Conservation (phyloP, 2,888 invertebrate genomes). For the Drosophila planitibia region DNA sequence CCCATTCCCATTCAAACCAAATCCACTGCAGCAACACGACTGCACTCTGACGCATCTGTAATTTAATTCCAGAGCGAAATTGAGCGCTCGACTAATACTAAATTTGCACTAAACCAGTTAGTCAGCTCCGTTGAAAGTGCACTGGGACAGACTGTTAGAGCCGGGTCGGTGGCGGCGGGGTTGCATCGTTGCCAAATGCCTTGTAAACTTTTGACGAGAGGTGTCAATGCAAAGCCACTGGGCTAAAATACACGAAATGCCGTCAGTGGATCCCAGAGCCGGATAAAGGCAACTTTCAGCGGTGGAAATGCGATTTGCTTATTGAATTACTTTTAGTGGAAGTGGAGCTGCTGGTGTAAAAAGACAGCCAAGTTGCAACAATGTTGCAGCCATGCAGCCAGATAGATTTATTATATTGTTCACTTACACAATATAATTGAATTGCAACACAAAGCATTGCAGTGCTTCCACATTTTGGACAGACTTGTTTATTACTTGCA, state of each 20-base stretch:
- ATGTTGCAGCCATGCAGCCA: slow-evolving; percentile 1
- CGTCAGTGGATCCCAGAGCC: slow-evolving; percentile 1
- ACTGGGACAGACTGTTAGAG: not conserved
- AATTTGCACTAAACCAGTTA: slow-evolving; percentile 79
- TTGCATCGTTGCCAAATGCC: slow-evolving; percentile 6
- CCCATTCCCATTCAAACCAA: not conserved
- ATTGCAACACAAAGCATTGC: slow-evolving; percentile 11
- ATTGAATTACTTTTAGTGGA: slow-evolving; percentile 66
- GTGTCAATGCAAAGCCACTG: slow-evolving; percentile 71
- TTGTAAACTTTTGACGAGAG: slow-evolving; percentile 75
- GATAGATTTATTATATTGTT: slow-evolving; percentile 50
- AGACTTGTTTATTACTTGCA: not conserved
- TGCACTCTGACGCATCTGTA: slow-evolving; percentile 73
- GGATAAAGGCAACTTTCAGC: slow-evolving; percentile 57
- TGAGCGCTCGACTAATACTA: slow-evolving; percentile 79
- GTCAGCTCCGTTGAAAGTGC: slow-evolving; percentile 42
- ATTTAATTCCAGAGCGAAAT: slow-evolving; percentile 76
- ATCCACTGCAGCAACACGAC: slow-evolving; percentile 6
- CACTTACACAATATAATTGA: slow-evolving; percentile 24
- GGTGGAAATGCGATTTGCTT: slow-evolving; percentile 77
- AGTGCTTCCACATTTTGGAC: not conserved
- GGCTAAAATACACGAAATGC: slow-evolving; percentile 38
- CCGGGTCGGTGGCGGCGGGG: not conserved
- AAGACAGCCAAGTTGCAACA: not conserved
- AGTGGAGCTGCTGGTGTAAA: slow-evolving; percentile 16